A percentile compares a stretch with the other conserved stretches of the same genome.
These are phyloP conservation scores for Syngnathus floridae DNA, from an alignment of 2,113 vertebrate genomes.

Conservation along the genomic window DNA sequence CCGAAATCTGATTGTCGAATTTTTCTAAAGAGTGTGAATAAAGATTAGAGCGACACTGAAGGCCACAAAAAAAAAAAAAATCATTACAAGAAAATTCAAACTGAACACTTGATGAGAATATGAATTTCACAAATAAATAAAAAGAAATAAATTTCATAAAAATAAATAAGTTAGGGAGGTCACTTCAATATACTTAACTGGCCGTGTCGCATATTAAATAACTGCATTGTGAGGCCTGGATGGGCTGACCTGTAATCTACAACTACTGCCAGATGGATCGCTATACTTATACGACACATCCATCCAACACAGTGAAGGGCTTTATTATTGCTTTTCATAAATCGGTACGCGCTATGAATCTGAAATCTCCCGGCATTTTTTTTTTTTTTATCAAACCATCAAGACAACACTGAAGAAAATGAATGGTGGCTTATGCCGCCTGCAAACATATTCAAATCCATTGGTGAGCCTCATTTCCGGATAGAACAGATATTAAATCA, in stretches of 20 bases:
- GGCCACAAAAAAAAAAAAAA: too few relatives aligned
- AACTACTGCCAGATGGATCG: conserved; percentile 48
- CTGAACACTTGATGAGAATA: too few relatives aligned
- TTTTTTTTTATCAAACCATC: neutral
- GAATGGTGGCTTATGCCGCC: neutral
- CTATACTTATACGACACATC: conserved; percentile 37
- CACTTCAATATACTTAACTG: conserved; percentile 15
- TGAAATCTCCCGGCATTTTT: neutral
- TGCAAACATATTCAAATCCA: neutral
- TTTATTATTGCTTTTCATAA: conserved; percentile 7
- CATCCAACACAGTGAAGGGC: conserved; percentile 43
- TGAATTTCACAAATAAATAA: too few relatives aligned
- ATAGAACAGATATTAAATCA: neutral
- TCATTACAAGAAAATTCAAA: too few relatives aligned
- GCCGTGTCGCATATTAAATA: conserved; percentile 47
- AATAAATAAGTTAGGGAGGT: conserved; percentile 9
- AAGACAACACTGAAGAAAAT: neutral
- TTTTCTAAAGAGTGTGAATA: too few relatives aligned
- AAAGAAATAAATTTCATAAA: too few relatives aligned
- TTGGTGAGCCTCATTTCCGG: neutral
- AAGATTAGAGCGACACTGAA: too few relatives aligned
- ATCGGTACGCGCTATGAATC: neutral
- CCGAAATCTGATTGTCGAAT: neutral
- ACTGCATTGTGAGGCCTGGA: conserved; percentile 43
- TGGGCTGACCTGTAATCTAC: conserved; percentile 28